These are phyloP conservation scores for Gouania willdenowi DNA, from an alignment of 2,797 vertebrate species.

Conservation along the genomic window DNA sequence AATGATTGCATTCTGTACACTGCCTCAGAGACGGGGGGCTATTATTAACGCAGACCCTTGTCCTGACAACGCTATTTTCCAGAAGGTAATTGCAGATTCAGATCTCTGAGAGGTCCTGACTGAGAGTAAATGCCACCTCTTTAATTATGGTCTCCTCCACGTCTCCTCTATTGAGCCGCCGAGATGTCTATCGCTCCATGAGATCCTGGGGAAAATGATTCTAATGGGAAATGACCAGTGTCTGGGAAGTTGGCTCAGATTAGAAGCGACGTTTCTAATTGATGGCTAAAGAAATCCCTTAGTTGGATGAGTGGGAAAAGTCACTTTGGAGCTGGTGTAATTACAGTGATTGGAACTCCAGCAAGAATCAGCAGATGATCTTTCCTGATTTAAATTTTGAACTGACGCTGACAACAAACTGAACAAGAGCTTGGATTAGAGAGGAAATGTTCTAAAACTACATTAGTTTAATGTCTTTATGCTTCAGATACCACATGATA, in stretches of 20 bases:
- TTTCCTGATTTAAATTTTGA: constrained; percentile 43
- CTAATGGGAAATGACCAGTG: constrained; percentile 94
- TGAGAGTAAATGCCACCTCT: constrained; percentile 91
- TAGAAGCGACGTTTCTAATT: constrained; percentile 96
- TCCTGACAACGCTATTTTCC: constrained; percentile 85
- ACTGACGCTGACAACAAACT: constrained; percentile 36
- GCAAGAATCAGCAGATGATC: constrained; percentile 66
- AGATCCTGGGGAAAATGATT: constrained; percentile 84
- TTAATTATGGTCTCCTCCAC: constrained; percentile 86
- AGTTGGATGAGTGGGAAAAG: constrained; percentile 85
- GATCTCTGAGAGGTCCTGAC: constrained; percentile 83
- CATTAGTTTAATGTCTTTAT: no score
- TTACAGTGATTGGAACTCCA: constrained; percentile 89
- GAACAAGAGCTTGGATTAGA: constrained; percentile 5
- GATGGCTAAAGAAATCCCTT: constrained; percentile 90
- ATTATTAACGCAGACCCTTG: constrained; percentile 78
- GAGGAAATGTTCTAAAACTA: constrained; percentile 19
- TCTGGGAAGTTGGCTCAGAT: constrained; percentile 83
- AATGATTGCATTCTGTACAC: constrained; percentile 71
- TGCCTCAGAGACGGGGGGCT: constrained; percentile 72
- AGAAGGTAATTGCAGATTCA: constrained; percentile 86
- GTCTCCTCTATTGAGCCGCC: constrained; percentile 76
- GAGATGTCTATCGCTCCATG: constrained; percentile 82
- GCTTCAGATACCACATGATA: no score
- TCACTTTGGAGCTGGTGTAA: constrained; percentile 95